These are phyloP conservation scores for Felis catus DNA, from an alignment of 2,113 vertebrate genomes.

Conservation along the genomic window DNA sequence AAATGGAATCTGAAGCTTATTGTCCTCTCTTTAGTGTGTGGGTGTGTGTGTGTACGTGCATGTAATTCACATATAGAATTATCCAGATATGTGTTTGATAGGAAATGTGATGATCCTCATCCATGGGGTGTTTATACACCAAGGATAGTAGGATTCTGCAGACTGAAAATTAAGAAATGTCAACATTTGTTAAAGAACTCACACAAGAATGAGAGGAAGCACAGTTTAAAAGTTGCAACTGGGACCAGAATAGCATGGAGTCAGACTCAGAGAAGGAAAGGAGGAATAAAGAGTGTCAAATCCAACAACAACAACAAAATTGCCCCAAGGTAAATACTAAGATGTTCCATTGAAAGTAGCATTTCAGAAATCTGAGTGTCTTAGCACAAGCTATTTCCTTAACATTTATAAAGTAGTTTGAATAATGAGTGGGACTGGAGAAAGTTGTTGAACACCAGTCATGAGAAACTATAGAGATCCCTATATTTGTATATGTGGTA, in stretches of 20 bases:
- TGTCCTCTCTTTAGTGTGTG: neutral
- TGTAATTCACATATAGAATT: neutral
- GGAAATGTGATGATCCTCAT: neutral
- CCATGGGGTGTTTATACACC: neutral
- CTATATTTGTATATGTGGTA: neutral
- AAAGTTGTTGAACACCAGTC: neutral
- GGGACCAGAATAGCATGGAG: neutral
- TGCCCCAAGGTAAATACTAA: neutral
- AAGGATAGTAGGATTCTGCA: neutral
- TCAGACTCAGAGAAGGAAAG: neutral
- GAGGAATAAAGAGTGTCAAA: neutral
- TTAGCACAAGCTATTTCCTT: neutral
- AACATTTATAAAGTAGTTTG: neutral
- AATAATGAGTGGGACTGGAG: neutral
- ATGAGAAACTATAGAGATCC: neutral
- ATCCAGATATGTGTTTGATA: neutral
- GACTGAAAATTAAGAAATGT: neutral
- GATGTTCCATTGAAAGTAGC: neutral
- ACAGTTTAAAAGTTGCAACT: neutral
- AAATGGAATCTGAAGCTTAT: neutral
- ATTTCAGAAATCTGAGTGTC: neutral
- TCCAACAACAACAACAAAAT: neutral
- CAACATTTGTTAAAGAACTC: neutral
- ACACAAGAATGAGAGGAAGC: neutral
- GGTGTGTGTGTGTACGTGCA: neutral